A percentile compares a stretch with the other conserved stretches of the same genome.
Evolutionary conservation across 2,113 vertebrate genomes (phyloP).

Genomic region (Amblyopsis rosae): DNA sequence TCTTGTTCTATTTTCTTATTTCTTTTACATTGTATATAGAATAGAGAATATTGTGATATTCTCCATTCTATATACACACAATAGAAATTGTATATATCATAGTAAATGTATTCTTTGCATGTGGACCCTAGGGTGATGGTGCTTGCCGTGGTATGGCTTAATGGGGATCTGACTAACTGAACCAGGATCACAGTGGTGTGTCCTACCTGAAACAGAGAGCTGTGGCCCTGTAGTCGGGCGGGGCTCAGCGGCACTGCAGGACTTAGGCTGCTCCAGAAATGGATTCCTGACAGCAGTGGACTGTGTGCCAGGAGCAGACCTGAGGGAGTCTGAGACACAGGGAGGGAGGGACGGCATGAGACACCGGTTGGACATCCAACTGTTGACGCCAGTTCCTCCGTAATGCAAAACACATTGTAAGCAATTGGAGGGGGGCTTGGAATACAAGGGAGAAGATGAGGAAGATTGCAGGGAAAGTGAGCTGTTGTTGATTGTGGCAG

Average conservation of each 20-base stretch:
- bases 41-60: too few species aligned
- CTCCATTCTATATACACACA: too few species aligned
- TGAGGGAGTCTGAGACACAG: conserved; percentile 80
- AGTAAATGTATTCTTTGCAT: too few species aligned
- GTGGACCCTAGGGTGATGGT: too few species aligned
- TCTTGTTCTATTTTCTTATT: too few species aligned
- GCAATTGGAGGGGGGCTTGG: conserved; percentile 54
- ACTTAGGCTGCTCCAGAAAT: conserved; percentile 97
- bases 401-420: conserved; percentile 59
- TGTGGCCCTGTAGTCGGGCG: conserved; percentile 91
- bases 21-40: too few species aligned
- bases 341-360: background rate
- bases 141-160: too few species aligned
- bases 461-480: background rate
- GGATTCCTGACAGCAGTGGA: conserved; percentile 90
- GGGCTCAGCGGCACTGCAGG: conserved; percentile 93
- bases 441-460: conserved; percentile 51
- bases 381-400: conserved; percentile 8
- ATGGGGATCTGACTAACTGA: too few species aligned
- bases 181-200: background rate
- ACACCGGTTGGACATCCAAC: conserved; percentile 12
- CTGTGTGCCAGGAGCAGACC: conserved; percentile 93
- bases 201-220: conserved; percentile 91
- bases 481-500: background rate
- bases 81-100: too few species aligned